Evolutionary conservation across 2,113 vertebrate species (phyloP).

Genomic region (Origma solitaria): DNA sequence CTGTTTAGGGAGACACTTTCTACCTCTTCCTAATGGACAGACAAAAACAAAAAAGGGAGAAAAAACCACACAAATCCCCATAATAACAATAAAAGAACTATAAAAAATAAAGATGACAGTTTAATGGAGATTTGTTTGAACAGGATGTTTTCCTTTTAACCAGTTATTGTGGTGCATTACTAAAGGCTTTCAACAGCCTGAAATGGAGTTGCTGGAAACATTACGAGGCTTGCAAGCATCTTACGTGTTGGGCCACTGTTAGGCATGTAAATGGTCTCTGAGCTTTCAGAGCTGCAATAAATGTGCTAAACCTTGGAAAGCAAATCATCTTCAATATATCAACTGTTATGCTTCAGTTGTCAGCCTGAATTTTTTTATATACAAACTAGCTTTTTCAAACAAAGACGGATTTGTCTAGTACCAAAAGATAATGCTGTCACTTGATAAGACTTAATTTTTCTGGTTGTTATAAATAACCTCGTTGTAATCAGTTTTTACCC

Average conservation of each 20-base stretch:
- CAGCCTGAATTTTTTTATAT: neutral
- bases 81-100: neutral
- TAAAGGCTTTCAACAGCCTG: constrained; percentile 22
- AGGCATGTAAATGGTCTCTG: neutral
- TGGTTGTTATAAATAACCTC: neutral
- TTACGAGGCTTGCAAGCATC: neutral
- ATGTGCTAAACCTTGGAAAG: neutral
- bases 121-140: constrained; percentile 34
- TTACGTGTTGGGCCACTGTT: neutral
- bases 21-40: neutral
- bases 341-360: neutral
- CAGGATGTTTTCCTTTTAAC: constrained; percentile 16
- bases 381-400: neutral
- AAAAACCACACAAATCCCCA: neutral
- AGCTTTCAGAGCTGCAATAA: neutral
- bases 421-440: neutral
- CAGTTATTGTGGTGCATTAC: neutral
- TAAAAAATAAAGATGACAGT: constrained; percentile 21
- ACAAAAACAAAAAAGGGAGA: neutral
- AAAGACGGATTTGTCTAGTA: neutral
- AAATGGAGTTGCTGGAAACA: constrained; percentile 18
- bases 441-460: neutral
- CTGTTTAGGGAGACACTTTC: neutral
- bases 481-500: neutral
- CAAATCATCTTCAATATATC: neutral